These are phyloP conservation scores for Notodonta ziczac DNA, from an alignment of 2,888 invertebrate genomes.

Conservation along the genomic window DNA sequence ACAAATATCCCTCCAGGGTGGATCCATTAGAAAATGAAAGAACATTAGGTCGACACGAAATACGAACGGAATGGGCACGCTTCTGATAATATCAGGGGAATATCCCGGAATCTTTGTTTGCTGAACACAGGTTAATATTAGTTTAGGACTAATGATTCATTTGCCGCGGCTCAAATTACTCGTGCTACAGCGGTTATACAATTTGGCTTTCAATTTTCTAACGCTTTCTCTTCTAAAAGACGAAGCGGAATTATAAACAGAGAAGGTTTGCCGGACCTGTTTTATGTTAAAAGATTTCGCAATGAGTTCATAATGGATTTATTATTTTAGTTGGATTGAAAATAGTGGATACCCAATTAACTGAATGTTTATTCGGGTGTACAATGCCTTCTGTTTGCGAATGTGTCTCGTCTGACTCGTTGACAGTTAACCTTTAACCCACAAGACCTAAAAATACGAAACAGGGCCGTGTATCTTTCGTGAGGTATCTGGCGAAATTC, in stretches of 20 bases:
- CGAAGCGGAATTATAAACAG: conserved; percentile 15
- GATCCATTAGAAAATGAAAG: conserved; percentile 81
- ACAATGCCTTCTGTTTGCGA: too few species aligned
- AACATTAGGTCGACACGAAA: conserved; percentile 66
- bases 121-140: conserved; percentile 69
- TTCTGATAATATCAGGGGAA: conserved; percentile 57
- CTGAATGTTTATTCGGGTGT: too few species aligned
- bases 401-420: background rate
- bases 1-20: conserved; percentile 69
- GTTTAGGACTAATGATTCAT: conserved; percentile 78
- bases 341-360: background rate
- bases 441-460: background rate
- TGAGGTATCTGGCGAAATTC: too few species aligned
- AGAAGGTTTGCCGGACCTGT: background rate
- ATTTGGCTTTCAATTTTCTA: conserved; percentile 40
- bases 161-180: conserved; percentile 59
- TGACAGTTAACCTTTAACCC: background rate
- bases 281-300: background rate
- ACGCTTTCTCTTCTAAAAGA: conserved; percentile 25
- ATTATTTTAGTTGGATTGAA: background rate
- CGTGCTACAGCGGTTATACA: conserved; percentile 44
- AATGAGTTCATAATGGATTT: background rate
- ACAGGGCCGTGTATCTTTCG: background rate
- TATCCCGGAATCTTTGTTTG: conserved; percentile 63
- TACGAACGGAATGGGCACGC: conserved; percentile 49